phyloP scores from a whole-genome alignment of 2,113 vertebrate species.

The Protobothrops flavoviridis region DNA sequence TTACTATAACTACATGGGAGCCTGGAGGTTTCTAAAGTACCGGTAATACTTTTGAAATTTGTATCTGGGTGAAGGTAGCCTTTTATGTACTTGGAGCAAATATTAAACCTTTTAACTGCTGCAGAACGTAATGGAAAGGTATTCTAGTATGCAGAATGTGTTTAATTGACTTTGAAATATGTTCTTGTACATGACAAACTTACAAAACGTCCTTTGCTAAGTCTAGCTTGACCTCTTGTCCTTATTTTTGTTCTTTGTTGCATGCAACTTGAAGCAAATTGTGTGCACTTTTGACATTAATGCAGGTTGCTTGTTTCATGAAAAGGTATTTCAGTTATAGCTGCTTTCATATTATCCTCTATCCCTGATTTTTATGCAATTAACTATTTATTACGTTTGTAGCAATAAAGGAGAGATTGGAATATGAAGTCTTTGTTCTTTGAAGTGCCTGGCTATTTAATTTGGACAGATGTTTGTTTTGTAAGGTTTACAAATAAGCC shows the following conservation, averaged over 20 bases:
- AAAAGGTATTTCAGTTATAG: not conserved
- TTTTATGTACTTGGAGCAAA: constrained; percentile 11
- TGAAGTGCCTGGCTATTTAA: not conserved
- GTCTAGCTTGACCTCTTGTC: not conserved
- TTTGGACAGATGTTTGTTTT: not conserved
- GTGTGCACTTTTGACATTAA: not conserved
- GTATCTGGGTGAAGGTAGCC: constrained; percentile 41
- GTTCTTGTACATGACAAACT: not conserved
- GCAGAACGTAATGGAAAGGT: constrained; percentile 20
- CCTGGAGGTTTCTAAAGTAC: constrained; percentile 43
- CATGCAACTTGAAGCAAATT: not conserved
- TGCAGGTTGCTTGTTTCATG: not conserved
- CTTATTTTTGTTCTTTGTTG: not conserved
- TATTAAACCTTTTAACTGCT: constrained; percentile 37
- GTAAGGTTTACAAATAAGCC: not conserved
- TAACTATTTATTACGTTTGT: not conserved
- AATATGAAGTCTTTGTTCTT: not conserved
- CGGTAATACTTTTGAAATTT: constrained; percentile 12
- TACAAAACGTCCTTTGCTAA: constrained; percentile 5
- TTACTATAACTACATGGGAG: constrained; percentile 34
- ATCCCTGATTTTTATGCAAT: not conserved
- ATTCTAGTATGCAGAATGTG: not conserved
- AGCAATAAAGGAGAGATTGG: not conserved
- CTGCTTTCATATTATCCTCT: not conserved
- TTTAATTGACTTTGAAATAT: constrained; percentile 50